phyloP scores from a whole-genome alignment of 1,140 invertebrate species.

The Drosophila repletoides region DNA sequence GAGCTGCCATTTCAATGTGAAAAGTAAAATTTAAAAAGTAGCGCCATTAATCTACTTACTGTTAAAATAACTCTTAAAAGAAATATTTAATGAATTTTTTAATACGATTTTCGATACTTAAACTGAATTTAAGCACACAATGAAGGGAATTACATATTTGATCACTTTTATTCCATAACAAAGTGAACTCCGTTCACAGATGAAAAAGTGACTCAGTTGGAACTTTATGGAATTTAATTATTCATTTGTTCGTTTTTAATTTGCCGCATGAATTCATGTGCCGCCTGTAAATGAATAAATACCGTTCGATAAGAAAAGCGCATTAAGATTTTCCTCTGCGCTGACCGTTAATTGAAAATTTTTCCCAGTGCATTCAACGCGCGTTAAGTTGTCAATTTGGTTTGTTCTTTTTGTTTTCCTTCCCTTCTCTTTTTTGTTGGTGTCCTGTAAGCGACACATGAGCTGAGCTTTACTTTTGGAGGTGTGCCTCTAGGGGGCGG shows the following conservation, averaged over 20 bases:
- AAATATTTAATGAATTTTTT: not conserved
- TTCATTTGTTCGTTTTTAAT: slow-evolving; percentile 25
- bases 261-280: slow-evolving; percentile 23
- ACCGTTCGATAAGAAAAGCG: slow-evolving; percentile 37
- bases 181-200: slow-evolving; percentile 14
- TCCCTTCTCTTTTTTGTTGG: not conserved
- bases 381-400: slow-evolving; percentile 26
- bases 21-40: no score
- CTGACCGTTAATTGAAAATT: slow-evolving; percentile 30
- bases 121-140: not conserved
- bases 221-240: slow-evolving; percentile 17
- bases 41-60: no score
- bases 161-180: not conserved
- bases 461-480: not conserved
- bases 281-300: slow-evolving; percentile 24
- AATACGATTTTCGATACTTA: not conserved
- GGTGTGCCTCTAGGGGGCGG: no score
- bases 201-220: not conserved
- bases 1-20: no score
- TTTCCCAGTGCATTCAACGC: slow-evolving; percentile 12
- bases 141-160: not conserved
- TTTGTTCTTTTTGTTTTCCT: slow-evolving; percentile 1
- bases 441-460: slow-evolving; percentile 32
- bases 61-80: no score
- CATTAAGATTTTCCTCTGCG: slow-evolving; percentile 23